These are phyloP conservation scores for Astropecten irregularis DNA, from an alignment of 53 echinoderm and acorn worm genomes.

Conservation along the genomic window DNA sequence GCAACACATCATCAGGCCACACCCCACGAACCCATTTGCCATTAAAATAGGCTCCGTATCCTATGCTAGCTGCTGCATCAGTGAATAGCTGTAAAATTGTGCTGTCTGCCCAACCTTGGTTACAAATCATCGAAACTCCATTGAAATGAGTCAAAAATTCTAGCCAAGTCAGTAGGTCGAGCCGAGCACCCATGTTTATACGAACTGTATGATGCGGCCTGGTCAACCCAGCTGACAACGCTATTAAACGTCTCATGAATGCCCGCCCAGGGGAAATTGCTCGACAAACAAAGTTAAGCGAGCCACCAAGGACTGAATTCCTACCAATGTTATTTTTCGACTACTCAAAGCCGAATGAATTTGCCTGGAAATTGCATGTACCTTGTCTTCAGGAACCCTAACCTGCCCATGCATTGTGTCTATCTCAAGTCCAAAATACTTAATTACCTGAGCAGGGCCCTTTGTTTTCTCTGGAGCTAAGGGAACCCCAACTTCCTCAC, in stretches of 20 bases:
- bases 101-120: conserved; percentile 6
- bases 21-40: conserved; percentile 28
- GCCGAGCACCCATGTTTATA: conserved; percentile 17
- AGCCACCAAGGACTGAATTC: conserved; percentile 3
- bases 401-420: neutral
- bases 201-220: conserved; percentile 15
- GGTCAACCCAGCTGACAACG: neutral
- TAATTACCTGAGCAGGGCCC: neutral
- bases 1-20: neutral
- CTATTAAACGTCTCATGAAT: conserved; percentile 16
- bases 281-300: conserved; percentile 27
- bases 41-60: conserved; percentile 7
- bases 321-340: neutral
- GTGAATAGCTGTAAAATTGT: conserved; percentile 15
- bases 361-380: neutral
- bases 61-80: conserved; percentile 22
- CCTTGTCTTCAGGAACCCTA: neutral
- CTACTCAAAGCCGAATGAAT: neutral
- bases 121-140: conserved; percentile 11
- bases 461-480: neutral
- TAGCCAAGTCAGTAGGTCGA: conserved; percentile 32
- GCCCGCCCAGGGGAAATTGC: conserved; percentile 15
- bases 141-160: conserved; percentile 48
- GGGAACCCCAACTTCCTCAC: neutral
- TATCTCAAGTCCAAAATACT: neutral